These are phyloP conservation scores for Centropyge bicolor DNA, from an alignment of 2,797 vertebrate genomes.

Conservation along the genomic window DNA sequence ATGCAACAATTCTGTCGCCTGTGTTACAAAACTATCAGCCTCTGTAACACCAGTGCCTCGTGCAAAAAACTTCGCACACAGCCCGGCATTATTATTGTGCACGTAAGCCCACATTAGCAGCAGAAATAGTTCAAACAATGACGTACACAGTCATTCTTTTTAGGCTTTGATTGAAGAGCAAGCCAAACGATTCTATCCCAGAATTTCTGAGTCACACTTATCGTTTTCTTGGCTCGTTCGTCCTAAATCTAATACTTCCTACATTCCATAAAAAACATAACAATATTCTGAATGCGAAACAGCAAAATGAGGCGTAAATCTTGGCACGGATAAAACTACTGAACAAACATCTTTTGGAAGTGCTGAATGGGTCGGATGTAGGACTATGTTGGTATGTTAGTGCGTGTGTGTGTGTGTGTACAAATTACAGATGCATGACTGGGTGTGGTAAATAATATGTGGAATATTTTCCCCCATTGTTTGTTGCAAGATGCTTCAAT, in stretches of 20 bases:
- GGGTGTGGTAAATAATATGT: neutral
- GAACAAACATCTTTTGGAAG: neutral
- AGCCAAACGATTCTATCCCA: constrained; percentile 1
- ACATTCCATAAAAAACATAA: constrained; percentile 6
- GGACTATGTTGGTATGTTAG: neutral
- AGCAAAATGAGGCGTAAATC: neutral
- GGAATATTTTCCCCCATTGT: neutral
- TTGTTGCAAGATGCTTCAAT: neutral
- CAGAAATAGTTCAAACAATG: constrained; percentile 33
- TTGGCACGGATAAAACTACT: neutral
- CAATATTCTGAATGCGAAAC: constrained; percentile 14
- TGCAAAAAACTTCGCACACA: no score
- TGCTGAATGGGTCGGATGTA: neutral
- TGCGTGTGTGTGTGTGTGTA: neutral
- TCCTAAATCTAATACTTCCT: constrained; percentile 10
- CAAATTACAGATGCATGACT: neutral
- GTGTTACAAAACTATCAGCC: no score
- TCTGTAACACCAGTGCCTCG: no score
- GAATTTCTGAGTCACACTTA: constrained; percentile 10
- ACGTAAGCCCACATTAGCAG: constrained; percentile 21
- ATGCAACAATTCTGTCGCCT: no score
- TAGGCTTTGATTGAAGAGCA: neutral
- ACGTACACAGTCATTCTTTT: constrained; percentile 4
- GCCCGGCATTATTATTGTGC: neutral
- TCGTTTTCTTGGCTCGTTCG: constrained; percentile 18